A percentile compares a stretch with the other conserved stretches of the same genome.
Evolutionary conservation across 2,888 invertebrate genomes (phyloP).

Genomic region (Euzophera pinguis): DNA sequence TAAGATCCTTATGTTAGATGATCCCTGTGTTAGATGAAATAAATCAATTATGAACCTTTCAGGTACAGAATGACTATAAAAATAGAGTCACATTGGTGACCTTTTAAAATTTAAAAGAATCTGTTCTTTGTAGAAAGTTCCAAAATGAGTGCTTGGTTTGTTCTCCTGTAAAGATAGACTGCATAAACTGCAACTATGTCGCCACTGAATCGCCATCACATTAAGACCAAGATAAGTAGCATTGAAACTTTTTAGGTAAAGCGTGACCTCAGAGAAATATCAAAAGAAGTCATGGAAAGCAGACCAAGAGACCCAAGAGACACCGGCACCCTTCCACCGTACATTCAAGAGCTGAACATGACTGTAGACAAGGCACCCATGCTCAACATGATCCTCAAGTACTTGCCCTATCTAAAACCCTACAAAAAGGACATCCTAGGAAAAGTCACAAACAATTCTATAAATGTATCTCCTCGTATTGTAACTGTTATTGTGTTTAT

Average conservation of each 20-base stretch:
- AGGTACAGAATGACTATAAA: too few species aligned
- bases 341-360: not conserved
- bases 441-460: constrained; percentile 13
- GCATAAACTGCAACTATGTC: too few species aligned
- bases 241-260: constrained; percentile 30
- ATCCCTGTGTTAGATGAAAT: too few species aligned
- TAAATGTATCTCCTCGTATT: constrained; percentile 7
- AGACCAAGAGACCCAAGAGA: not conserved
- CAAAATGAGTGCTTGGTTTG: too few species aligned
- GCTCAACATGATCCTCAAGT: constrained; percentile 52
- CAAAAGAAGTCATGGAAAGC: not conserved
- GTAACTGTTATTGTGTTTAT: not conserved
- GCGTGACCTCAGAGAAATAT: constrained; percentile 24
- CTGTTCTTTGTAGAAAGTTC: too few species aligned
- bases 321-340: not conserved
- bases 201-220: too few species aligned
- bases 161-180: too few species aligned
- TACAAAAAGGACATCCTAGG: constrained; percentile 41
- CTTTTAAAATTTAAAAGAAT: too few species aligned
- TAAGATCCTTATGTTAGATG: too few species aligned
- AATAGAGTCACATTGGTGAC: too few species aligned
- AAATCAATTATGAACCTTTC: too few species aligned
- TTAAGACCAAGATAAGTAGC: too few species aligned
- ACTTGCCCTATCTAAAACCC: constrained; percentile 55
- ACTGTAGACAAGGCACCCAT: constrained; percentile 41